These are phyloP conservation scores for Lobophora halterata DNA, from an alignment of 2,888 invertebrate species.

Conservation along the genomic window DNA sequence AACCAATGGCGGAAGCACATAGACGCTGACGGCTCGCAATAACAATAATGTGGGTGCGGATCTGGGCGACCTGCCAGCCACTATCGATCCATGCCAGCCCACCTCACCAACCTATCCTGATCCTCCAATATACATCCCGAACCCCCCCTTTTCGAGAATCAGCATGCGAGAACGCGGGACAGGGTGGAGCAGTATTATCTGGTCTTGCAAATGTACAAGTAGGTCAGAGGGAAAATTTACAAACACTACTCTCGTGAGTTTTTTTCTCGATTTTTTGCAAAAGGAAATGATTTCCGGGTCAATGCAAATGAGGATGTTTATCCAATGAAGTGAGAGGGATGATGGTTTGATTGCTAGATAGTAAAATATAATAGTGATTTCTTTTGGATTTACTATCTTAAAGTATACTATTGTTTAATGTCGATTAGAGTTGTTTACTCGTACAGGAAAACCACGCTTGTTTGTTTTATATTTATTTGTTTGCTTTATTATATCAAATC, in stretches of 20 bases:
- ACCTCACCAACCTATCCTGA: conserved; percentile 58
- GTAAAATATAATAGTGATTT: conserved; percentile 30
- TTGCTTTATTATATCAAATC: no score
- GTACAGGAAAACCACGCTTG: not conserved
- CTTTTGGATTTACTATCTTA: conserved; percentile 9
- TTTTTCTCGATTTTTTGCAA: no score
- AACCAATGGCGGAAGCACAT: conserved; percentile 70
- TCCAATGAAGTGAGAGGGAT: conserved; percentile 47
- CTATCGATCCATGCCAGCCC: conserved; percentile 69
- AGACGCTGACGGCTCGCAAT: conserved; percentile 74
- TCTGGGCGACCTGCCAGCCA: conserved; percentile 78
- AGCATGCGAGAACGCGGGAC: conserved; percentile 42
- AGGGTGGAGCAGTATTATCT: conserved; percentile 52
- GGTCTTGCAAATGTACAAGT: conserved; percentile 70
- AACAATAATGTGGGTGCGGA: conserved; percentile 77
- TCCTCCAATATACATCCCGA: conserved; percentile 57
- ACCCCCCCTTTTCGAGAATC: conserved; percentile 47
- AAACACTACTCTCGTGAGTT: conserved; percentile 72
- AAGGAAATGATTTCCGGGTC: conserved; percentile 69
- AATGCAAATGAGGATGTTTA: conserved; percentile 69
- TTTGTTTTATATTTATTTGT: not conserved
- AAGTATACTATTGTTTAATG: conserved; percentile 11
- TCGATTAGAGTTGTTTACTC: conserved; percentile 12
- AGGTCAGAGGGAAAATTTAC: conserved; percentile 80
- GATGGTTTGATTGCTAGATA: conserved; percentile 39